Evolutionary conservation across 2,888 invertebrate species (phyloP).

Genomic region (Exocentrus adspersus): DNA sequence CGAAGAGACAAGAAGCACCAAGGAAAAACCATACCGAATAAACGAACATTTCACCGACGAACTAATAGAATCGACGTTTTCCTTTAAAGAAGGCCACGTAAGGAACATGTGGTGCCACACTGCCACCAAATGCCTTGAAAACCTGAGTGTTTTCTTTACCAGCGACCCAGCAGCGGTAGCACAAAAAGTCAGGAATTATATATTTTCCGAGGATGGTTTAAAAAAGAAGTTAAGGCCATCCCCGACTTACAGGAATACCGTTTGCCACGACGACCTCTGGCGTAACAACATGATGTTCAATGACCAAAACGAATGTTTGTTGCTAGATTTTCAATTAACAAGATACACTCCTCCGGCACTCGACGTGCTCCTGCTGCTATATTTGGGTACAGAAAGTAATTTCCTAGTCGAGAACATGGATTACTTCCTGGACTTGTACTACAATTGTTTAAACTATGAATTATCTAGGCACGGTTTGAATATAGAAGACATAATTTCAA

Average conservation of each 20-base stretch:
- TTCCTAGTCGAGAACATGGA: slow-evolving; percentile 66
- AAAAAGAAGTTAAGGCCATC: slow-evolving; percentile 53
- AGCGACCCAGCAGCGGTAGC: slow-evolving; percentile 30
- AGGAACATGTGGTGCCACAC: slow-evolving; percentile 52
- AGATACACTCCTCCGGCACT: slow-evolving; percentile 73
- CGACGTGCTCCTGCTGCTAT: slow-evolving; percentile 70
- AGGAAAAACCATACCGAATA: slow-evolving; percentile 43
- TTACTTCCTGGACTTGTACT: slow-evolving; percentile 69
- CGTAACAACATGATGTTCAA: slow-evolving; percentile 72
- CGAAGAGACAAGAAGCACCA: slow-evolving; percentile 59
- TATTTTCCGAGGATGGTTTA: slow-evolving; percentile 42
- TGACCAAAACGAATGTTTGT: slow-evolving; percentile 63
- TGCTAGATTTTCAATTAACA: slow-evolving; percentile 77
- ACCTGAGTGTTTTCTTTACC: slow-evolving; percentile 46
- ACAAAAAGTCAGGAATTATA: slow-evolving; percentile 43
- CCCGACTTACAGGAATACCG: slow-evolving; percentile 64
- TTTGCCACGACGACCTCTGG: slow-evolving; percentile 73
- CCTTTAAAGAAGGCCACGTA: slow-evolving; percentile 55
- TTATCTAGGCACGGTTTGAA: slow-evolving; percentile 62
- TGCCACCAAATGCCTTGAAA: slow-evolving; percentile 43
- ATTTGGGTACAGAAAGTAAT: slow-evolving; percentile 66
- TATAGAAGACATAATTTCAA: slow-evolving; percentile 62
- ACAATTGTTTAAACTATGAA: slow-evolving; percentile 63
- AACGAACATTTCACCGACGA: slow-evolving; percentile 48
- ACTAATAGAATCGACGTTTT: slow-evolving; percentile 47